These are phyloP conservation scores for Pterocles gutturalis DNA, from an alignment of 2,113 vertebrate genomes.

Conservation along the genomic window DNA sequence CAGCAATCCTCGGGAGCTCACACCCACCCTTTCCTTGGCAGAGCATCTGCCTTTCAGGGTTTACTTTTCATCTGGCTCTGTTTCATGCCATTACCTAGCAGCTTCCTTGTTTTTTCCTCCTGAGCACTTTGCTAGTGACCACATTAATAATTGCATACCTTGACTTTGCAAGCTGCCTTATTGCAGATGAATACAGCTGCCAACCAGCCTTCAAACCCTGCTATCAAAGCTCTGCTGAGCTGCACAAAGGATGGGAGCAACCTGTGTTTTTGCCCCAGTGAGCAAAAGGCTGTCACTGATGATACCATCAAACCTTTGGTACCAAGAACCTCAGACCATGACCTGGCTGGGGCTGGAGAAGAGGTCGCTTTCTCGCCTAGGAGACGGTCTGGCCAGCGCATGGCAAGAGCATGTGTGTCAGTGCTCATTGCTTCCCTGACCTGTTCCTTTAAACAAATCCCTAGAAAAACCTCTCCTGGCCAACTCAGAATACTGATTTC, in stretches of 20 bases:
- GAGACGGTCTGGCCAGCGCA: neutral
- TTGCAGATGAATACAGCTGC: neutral
- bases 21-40: neutral
- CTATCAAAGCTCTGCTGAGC: neutral
- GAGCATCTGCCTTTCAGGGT: neutral
- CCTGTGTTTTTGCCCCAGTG: neutral
- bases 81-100: neutral
- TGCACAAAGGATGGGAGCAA: neutral
- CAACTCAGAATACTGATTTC: neutral
- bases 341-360: neutral
- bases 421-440: neutral
- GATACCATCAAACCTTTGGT: neutral
- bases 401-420: rapidly evolving
- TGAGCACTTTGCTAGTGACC: neutral
- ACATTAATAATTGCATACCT: neutral
- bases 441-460: neutral
- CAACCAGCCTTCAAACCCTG: neutral
- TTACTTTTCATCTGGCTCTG: neutral
- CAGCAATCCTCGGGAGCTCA: neutral
- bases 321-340: neutral
- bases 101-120: neutral
- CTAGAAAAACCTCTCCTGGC: neutral
- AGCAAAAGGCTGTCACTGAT: neutral
- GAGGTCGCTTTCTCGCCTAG: neutral
- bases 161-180: neutral